A percentile compares a stretch with the other conserved stretches of the same genome.
Evolutionary conservation across 2,888 invertebrate species (phyloP).

Genomic region (Hypomecis punctinalis): DNA sequence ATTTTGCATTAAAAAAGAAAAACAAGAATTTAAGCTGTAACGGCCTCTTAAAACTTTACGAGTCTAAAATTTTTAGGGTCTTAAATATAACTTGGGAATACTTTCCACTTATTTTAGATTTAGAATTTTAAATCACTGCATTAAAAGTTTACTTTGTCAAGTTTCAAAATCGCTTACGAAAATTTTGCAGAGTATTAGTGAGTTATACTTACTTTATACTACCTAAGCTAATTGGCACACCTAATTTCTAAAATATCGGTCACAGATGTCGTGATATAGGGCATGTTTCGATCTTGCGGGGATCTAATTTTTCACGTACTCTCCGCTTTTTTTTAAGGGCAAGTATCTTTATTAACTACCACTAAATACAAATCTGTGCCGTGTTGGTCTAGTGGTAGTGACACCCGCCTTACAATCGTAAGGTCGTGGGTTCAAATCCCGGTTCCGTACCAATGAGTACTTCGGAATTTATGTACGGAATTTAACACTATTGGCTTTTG

Average conservation of each 20-base stretch:
- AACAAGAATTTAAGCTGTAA: conserved; percentile 40
- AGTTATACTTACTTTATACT: background rate
- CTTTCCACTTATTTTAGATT: conserved; percentile 34
- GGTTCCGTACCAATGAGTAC: no score
- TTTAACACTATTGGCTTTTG: no score
- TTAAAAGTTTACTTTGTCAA: conserved; percentile 39
- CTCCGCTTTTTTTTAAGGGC: no score
- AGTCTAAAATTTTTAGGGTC: conserved; percentile 29
- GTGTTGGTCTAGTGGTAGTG: no score
- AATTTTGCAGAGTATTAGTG: conserved; percentile 20
- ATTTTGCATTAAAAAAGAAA: conserved; percentile 43
- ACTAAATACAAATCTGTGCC: no score
- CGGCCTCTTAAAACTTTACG: conserved; percentile 44
- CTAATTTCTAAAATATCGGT: conserved; percentile 7
- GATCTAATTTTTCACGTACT: no score
- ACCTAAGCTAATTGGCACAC: conserved; percentile 20
- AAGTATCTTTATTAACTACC: no score
- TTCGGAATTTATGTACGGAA: no score
- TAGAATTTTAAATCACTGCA: conserved; percentile 39
- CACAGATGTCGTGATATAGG: no score
- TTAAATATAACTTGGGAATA: conserved; percentile 42
- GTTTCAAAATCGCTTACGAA: conserved; percentile 20
- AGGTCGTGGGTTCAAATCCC: no score
- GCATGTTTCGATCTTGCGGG: no score
- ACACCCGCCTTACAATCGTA: no score